Evolutionary conservation across 2,113 vertebrate genomes (phyloP).

Genomic region (Platysteira castanea): DNA sequence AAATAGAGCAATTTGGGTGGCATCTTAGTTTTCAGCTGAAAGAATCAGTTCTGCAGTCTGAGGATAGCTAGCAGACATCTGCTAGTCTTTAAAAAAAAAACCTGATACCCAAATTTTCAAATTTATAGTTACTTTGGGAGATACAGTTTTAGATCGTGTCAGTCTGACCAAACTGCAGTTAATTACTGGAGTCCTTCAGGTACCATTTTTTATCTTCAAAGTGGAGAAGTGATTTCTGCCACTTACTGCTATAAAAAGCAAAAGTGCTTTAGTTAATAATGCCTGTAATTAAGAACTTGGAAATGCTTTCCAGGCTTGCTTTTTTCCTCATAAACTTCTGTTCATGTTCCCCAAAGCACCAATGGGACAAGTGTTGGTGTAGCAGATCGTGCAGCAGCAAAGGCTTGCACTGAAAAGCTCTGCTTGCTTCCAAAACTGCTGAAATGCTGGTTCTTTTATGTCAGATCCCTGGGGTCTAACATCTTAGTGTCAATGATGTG

Average conservation of each 20-base stretch:
- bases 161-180: neutral
- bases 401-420: neutral
- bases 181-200: neutral
- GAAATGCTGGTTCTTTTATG: neutral
- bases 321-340: neutral
- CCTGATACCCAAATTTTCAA: neutral
- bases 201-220: neutral
- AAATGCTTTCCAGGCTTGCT: neutral
- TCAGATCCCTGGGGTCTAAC: neutral
- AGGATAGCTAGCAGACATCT: neutral
- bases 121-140: neutral
- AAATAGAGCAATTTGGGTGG: neutral
- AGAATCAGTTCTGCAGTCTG: neutral
- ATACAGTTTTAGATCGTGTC: neutral
- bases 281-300: neutral
- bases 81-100: neutral
- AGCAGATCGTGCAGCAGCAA: accelerated
- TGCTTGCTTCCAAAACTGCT: neutral
- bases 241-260: neutral
- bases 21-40: neutral
- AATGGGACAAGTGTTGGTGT: neutral
- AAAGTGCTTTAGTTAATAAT: neutral
- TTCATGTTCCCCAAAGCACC: neutral
- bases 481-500: neutral
- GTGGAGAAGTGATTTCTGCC: neutral